Conservation (phyloP, 2,113 vertebrate species). For the Mellivora capensis region DNA sequence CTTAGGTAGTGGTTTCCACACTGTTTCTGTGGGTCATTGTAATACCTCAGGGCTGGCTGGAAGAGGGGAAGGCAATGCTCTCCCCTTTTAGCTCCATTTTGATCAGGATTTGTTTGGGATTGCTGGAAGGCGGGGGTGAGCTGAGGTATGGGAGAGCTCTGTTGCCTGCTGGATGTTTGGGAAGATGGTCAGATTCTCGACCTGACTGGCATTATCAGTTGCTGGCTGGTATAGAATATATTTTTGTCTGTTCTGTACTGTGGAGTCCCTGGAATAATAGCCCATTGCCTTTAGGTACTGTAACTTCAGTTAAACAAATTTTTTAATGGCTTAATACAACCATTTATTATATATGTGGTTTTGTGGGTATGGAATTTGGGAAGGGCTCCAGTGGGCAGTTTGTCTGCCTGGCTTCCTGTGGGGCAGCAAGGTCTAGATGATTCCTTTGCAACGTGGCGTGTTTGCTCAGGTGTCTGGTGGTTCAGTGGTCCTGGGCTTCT, state of each 20-base stretch:
- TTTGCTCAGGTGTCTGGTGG: not conserved
- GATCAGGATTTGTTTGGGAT: not conserved
- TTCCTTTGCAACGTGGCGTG: accelerated
- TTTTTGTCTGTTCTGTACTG: not conserved
- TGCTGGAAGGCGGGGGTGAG: not conserved
- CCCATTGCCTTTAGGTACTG: not conserved
- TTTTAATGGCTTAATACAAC: not conserved
- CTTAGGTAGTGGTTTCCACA: not conserved
- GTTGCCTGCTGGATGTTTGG: not conserved
- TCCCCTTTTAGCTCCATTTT: not conserved
- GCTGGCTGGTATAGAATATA: not conserved
- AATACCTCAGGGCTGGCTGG: not conserved
- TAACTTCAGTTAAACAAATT: not conserved
- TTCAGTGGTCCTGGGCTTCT: not conserved
- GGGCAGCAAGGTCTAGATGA: not conserved
- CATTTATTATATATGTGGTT: not conserved
- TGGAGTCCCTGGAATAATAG: not conserved
- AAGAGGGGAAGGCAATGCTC: not conserved
- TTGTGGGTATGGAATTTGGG: not conserved
- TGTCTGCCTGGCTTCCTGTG: not conserved
- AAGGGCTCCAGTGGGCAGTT: not conserved
- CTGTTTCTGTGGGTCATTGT: not conserved
- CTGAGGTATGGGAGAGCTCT: not conserved
- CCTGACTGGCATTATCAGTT: not conserved
- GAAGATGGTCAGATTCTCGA: not conserved